These are phyloP conservation scores for Gymnothorax javanicus DNA, from an alignment of 2,797 vertebrate species.

Conservation along the genomic window DNA sequence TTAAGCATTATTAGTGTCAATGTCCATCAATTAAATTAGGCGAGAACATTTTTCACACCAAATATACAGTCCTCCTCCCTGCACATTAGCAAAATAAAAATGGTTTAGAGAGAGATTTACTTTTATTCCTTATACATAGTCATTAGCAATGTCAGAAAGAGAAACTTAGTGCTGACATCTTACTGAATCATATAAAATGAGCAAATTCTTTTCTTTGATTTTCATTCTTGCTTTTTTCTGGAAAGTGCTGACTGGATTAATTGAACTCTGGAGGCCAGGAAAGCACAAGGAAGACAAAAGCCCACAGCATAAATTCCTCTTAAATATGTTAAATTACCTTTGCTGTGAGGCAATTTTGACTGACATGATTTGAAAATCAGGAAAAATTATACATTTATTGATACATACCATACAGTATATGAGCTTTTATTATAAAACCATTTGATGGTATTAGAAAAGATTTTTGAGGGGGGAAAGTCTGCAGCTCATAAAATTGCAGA, in stretches of 20 bases:
- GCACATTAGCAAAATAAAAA: not conserved
- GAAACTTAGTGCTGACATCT: conserved; percentile 51
- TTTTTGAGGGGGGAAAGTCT: not conserved
- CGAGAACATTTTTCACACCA: not conserved
- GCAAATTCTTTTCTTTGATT: conserved; percentile 43
- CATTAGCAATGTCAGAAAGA: conserved; percentile 40
- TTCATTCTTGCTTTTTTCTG: conserved; percentile 46
- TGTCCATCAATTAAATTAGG: not conserved
- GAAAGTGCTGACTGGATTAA: conserved; percentile 59
- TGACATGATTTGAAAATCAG: conserved; percentile 2
- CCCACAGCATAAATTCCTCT: conserved; percentile 42
- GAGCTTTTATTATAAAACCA: not conserved
- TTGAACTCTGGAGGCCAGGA: conserved; percentile 50
- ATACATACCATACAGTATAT: not conserved
- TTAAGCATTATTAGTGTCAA: not conserved
- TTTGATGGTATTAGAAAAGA: conserved; percentile 11
- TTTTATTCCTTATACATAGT: conserved; percentile 39
- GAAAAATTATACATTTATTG: conserved; percentile 5
- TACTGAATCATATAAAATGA: conserved; percentile 37
- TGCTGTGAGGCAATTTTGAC: conserved; percentile 16
- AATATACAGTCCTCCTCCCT: not conserved
- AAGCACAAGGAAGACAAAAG: conserved; percentile 43
- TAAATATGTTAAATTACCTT: not conserved
- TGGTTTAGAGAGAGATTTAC: conserved; percentile 33
- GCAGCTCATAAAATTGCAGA: not conserved